A percentile compares a stretch with the other conserved stretches of the same genome.
These are phyloP conservation scores for Aleiodes leptofemur DNA, from an alignment of 2,888 invertebrate species.

Conservation along the genomic window DNA sequence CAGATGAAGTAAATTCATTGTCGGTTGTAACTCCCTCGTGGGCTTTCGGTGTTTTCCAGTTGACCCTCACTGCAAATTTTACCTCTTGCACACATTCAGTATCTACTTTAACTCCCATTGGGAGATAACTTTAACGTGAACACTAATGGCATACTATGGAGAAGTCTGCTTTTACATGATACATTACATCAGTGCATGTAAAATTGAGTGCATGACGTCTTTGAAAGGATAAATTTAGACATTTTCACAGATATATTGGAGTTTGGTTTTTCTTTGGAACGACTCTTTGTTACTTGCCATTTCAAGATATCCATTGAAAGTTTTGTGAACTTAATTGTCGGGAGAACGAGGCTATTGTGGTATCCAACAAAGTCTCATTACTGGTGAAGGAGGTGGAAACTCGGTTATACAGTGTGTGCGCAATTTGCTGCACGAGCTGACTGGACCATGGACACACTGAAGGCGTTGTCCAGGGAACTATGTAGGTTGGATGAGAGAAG, in stretches of 20 bases:
- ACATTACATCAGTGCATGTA: background rate
- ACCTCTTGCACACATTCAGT: slow-evolving; percentile 5
- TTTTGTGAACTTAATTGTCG: background rate
- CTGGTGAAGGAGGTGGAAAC: background rate
- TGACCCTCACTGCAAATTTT: slow-evolving; percentile 19
- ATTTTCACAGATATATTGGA: too few relatives aligned
- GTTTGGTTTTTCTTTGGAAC: too few relatives aligned
- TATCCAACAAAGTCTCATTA: slow-evolving; percentile 13
- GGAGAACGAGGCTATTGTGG: background rate
- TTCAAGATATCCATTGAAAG: slow-evolving; percentile 4
- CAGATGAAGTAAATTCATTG: slow-evolving; percentile 19
- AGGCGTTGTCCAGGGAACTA: slow-evolving; percentile 20
- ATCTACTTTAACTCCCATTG: slow-evolving; percentile 12
- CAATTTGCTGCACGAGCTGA: slow-evolving; percentile 21
- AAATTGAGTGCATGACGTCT: background rate
- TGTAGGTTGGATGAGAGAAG: background rate
- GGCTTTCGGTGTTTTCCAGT: slow-evolving; percentile 34
- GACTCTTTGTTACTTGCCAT: background rate
- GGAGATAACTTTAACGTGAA: slow-evolving; percentile 22
- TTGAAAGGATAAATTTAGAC: background rate
- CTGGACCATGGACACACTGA: slow-evolving; percentile 23
- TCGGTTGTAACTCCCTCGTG: slow-evolving; percentile 26
- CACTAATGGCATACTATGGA: slow-evolving; percentile 5
- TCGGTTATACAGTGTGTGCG: slow-evolving; percentile 15
- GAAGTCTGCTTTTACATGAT: slow-evolving; percentile 19